Conservation (phyloP, 2,113 vertebrate species). For the Pardalotus punctatus region DNA sequence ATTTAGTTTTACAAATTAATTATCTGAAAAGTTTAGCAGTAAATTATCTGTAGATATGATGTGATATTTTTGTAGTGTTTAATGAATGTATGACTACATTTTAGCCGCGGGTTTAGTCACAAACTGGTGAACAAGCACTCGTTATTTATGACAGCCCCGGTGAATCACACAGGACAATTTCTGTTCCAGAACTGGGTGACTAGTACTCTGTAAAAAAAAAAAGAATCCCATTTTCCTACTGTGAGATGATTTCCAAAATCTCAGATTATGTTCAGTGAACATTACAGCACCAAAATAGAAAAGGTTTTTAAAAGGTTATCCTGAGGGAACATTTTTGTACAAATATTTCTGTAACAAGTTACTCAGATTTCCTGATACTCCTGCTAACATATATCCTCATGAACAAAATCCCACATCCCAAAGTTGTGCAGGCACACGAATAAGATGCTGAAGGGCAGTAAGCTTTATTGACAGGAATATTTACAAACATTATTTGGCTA, state of each 20-base stretch:
- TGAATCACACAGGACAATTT: neutral
- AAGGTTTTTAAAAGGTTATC: neutral
- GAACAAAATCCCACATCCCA: neutral
- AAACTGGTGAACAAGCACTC: neutral
- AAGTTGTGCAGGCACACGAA: neutral
- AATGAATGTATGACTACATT: neutral
- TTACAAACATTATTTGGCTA: neutral
- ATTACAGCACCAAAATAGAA: neutral
- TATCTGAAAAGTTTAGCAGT: neutral
- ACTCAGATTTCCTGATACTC: neutral
- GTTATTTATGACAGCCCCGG: neutral
- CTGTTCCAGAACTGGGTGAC: neutral
- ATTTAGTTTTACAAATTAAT: constrained; percentile 29
- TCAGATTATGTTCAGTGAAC: neutral
- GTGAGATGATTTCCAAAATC: neutral
- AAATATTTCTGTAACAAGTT: neutral
- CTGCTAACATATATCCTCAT: neutral
- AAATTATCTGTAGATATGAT: neutral
- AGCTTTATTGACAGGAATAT: neutral
- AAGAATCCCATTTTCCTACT: neutral
- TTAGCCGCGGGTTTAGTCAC: constrained; percentile 11
- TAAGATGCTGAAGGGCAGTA: neutral
- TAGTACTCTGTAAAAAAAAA: neutral
- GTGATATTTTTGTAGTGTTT: neutral
- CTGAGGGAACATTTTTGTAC: neutral